These are phyloP conservation scores for Hipposideros armiger DNA, from an alignment of 2,113 vertebrate genomes.

Conservation along the genomic window DNA sequence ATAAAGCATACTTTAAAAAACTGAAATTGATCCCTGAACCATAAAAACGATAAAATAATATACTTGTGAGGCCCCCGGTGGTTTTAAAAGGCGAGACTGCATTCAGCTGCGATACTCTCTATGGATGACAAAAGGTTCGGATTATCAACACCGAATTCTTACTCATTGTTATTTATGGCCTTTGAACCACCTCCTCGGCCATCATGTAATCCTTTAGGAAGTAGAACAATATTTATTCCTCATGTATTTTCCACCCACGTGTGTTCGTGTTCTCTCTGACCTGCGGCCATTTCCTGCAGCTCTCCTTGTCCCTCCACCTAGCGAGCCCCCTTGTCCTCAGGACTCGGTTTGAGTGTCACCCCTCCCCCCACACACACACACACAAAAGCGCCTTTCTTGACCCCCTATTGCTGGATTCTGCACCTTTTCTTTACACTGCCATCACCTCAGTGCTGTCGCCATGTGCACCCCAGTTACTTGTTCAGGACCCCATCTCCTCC, in stretches of 20 bases:
- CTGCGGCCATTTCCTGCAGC: not conserved
- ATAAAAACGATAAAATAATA: not conserved
- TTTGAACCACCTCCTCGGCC: not conserved
- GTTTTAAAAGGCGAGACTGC: not conserved
- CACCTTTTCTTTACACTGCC: not conserved
- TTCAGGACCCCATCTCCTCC: not conserved
- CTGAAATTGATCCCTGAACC: not conserved
- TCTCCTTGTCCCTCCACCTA: not conserved
- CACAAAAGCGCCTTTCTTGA: not conserved
- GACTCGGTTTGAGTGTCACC: not conserved
- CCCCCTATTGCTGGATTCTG: not conserved
- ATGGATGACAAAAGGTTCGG: not conserved
- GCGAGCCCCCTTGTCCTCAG: not conserved
- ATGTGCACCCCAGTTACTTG: rapidly evolving
- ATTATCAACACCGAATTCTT: not conserved
- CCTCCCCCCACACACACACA: not conserved
- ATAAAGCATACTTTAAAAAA: conserved; percentile 39
- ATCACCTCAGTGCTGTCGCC: not conserved
- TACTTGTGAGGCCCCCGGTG: not conserved
- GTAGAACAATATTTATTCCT: not conserved
- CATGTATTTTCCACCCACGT: not conserved
- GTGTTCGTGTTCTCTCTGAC: not conserved
- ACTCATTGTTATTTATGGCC: not conserved
- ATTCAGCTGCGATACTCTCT: not conserved
- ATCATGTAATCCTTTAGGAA: not conserved